Conservation (phyloP, 2,797 vertebrate species). For the Onychomys torridus region DNA sequence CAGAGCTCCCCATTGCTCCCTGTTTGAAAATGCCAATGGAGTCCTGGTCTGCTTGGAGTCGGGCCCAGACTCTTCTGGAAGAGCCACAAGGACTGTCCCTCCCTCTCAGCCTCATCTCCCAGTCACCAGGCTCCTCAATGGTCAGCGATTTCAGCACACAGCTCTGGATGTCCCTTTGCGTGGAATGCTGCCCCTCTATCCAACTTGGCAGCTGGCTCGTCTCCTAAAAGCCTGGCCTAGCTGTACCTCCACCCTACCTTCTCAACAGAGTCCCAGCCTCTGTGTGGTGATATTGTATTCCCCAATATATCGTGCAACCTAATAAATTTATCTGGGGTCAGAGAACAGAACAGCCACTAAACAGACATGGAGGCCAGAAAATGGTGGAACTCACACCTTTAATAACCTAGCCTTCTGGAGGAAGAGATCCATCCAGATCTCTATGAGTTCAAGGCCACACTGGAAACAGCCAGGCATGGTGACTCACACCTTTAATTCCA, state of each 20-base stretch:
- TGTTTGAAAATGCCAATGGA: fast-evolving
- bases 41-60: neutral
- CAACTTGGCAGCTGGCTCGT: neutral
- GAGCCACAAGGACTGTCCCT: neutral
- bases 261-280: neutral
- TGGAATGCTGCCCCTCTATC: neutral
- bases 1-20: fast-evolving
- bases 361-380: too few relatives aligned
- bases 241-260: neutral
- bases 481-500: too few relatives aligned
- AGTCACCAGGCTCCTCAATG: fast-evolving
- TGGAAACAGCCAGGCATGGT: too few relatives aligned
- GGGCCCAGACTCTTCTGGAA: neutral
- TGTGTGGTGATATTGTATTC: too few relatives aligned
- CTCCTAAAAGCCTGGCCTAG: neutral
- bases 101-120: neutral
- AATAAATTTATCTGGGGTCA: too few relatives aligned
- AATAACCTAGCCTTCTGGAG: too few relatives aligned
- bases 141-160: neutral
- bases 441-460: too few relatives aligned
- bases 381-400: too few relatives aligned
- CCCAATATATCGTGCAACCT: too few relatives aligned
- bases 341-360: too few relatives aligned
- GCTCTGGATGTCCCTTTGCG: fast-evolving
- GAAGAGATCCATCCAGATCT: too few relatives aligned